Evolutionary conservation across 2,888 invertebrate species (phyloP).

Genomic region (Apodemia mormo): DNA sequence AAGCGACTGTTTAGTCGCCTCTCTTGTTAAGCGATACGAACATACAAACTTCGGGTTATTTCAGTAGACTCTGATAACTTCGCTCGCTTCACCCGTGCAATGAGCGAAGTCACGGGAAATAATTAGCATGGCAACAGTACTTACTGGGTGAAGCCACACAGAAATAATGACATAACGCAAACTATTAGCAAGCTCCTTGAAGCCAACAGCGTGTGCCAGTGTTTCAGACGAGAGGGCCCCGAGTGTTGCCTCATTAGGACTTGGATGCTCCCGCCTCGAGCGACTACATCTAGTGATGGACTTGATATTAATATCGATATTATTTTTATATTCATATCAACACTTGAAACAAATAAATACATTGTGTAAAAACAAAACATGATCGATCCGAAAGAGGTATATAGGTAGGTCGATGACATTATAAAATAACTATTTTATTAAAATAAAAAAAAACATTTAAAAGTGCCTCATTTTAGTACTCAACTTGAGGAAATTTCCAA

Average conservation of each 20-base stretch:
- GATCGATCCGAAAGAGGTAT: too few species aligned
- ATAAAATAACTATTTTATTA: too few species aligned
- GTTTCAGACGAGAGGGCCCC: slow-evolving; percentile 31
- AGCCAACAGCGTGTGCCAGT: slow-evolving; percentile 23
- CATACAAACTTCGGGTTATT: too few species aligned
- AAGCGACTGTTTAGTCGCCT: too few species aligned
- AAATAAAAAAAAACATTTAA: too few species aligned
- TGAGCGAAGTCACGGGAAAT: not conserved
- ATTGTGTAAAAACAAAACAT: too few species aligned
- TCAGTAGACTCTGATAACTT: too few species aligned
- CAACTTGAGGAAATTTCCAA: too few species aligned
- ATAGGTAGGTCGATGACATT: too few species aligned
- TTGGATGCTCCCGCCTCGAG: slow-evolving; percentile 29
- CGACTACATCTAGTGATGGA: slow-evolving; percentile 29
- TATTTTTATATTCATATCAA: not conserved
- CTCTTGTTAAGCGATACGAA: too few species aligned
- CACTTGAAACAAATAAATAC: too few species aligned
- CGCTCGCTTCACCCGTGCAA: not conserved
- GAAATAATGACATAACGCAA: slow-evolving; percentile 17
- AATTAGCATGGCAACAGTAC: not conserved
- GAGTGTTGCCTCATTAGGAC: slow-evolving; percentile 38
- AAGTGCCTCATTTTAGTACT: too few species aligned
- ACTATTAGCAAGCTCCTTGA: slow-evolving; percentile 21
- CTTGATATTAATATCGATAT: not conserved
- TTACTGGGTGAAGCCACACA: not conserved